A percentile compares a stretch with the other conserved stretches of the same genome.
Conservation (phyloP, 2,113 vertebrate genomes). For the Glareola pratincola region DNA sequence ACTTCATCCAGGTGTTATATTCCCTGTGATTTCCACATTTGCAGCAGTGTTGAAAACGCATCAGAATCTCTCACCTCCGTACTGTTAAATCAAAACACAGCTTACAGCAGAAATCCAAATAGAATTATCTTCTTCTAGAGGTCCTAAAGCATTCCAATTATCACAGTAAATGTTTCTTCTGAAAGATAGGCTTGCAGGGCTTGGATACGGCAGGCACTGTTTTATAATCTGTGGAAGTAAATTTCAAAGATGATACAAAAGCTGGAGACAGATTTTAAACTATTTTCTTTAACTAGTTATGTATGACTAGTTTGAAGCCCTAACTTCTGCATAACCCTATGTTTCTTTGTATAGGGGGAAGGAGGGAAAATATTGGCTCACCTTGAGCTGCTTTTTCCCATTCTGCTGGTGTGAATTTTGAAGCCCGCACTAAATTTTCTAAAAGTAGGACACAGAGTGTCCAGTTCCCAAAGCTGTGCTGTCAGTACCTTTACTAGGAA, state of each 20-base stretch:
- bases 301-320: background rate
- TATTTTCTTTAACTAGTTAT: background rate
- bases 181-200: background rate
- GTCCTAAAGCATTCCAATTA: background rate
- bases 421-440: background rate
- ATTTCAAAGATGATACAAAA: background rate
- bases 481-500: background rate
- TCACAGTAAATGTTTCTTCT: background rate
- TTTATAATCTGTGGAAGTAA: background rate
- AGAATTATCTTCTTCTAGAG: background rate
- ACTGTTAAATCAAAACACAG: background rate
- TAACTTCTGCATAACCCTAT: background rate
- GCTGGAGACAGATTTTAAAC: background rate
- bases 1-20: background rate
- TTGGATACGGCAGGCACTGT: background rate
- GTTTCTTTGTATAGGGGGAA: too few relatives aligned
- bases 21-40: background rate
- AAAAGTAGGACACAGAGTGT: background rate
- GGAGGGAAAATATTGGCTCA: background rate
- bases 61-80: background rate
- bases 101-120: background rate
- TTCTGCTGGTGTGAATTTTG: background rate
- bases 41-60: background rate
- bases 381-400: background rate
- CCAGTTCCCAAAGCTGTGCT: rapidly evolving